These are phyloP conservation scores for Melangyna quadrimaculata DNA, from an alignment of 2,888 invertebrate species.

Conservation along the genomic window DNA sequence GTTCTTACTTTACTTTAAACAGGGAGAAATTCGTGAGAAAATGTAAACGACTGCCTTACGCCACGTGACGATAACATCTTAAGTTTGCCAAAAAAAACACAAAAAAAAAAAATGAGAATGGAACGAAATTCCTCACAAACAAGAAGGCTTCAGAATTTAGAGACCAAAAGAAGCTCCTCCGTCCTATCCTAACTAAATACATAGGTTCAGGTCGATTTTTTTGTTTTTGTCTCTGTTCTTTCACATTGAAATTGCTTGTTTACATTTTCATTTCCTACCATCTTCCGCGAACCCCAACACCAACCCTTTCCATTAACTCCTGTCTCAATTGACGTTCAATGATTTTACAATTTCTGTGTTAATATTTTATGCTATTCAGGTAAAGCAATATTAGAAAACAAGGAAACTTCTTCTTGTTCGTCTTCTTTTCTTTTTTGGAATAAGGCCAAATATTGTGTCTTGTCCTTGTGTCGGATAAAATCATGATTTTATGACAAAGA, in stretches of 20 bases:
- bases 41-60: slow-evolving; percentile 39
- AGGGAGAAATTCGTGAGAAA: slow-evolving; percentile 32
- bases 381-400: not conserved
- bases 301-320: slow-evolving; percentile 34
- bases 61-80: slow-evolving; percentile 58
- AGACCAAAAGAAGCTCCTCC: not conserved
- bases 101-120: not conserved
- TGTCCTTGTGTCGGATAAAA: slow-evolving; percentile 21
- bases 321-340: slow-evolving; percentile 66
- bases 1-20: not conserved
- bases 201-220: not conserved
- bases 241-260: slow-evolving; percentile 18
- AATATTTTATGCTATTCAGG: slow-evolving; percentile 55
- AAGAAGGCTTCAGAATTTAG: not conserved
- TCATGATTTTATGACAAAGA: slow-evolving; percentile 61
- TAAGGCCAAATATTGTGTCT: not conserved
- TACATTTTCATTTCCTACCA: slow-evolving; percentile 24
- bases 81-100: slow-evolving; percentile 19
- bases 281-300: not conserved
- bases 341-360: slow-evolving; percentile 68
- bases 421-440: not conserved
- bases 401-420: not conserved
- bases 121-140: not conserved
- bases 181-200: not conserved
- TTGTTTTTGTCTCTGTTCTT: not conserved